phyloP scores from a whole-genome alignment of 2,888 invertebrate genomes.

The Dynastes grantii region DNA sequence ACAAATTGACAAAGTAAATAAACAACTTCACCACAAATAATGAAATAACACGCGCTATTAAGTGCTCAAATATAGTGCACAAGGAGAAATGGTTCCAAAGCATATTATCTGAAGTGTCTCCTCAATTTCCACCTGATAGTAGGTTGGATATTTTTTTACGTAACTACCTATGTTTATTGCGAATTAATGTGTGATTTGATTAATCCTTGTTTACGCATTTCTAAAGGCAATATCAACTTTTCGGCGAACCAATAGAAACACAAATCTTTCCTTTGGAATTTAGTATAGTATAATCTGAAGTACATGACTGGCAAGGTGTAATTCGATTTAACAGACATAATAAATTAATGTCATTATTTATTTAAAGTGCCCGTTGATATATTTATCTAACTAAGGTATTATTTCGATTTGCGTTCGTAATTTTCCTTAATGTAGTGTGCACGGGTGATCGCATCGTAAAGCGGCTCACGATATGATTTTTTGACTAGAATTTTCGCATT shows the following conservation, averaged over 20 bases:
- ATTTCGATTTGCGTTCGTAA: conserved; percentile 33
- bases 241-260: conserved; percentile 2
- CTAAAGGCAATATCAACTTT: background rate
- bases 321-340: conserved; percentile 10
- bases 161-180: too few species aligned
- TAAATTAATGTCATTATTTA: conserved; percentile 35
- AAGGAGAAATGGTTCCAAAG: too few species aligned
- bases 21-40: too few species aligned
- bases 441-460: conserved; percentile 13
- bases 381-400: conserved; percentile 37
- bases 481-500: too few species aligned
- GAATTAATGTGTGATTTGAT: background rate
- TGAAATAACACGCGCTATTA: too few species aligned
- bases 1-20: too few species aligned
- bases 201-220: conserved; percentile 13
- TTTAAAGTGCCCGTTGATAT: conserved; percentile 27
- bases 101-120: too few species aligned
- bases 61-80: too few species aligned
- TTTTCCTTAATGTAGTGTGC: conserved; percentile 6
- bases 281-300: background rate
- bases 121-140: too few species aligned
- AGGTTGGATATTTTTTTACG: too few species aligned
- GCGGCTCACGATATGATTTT: too few species aligned
- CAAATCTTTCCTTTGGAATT: conserved; percentile 15
- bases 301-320: conserved; percentile 10